Conservation (phyloP, 2,888 invertebrate genomes). For the Nematopogon swammerdamellus region DNA sequence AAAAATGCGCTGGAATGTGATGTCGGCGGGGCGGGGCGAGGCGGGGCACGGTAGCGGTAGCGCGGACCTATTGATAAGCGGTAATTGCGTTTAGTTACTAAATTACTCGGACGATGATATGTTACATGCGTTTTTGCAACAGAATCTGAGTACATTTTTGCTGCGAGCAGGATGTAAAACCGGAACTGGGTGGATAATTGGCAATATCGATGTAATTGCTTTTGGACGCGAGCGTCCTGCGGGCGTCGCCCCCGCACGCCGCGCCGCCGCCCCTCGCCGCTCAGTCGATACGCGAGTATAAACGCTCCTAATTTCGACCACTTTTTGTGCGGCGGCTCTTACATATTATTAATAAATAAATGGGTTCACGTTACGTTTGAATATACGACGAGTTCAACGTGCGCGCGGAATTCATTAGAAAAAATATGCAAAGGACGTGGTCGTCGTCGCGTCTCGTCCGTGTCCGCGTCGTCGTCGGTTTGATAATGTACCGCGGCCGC, state of each 20-base stretch:
- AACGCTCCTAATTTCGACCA: slow-evolving; percentile 38
- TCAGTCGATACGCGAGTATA: slow-evolving; percentile 16
- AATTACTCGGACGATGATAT: neutral
- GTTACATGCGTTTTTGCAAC: slow-evolving; percentile 17
- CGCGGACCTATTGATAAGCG: neutral
- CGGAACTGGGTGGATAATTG: slow-evolving; percentile 42
- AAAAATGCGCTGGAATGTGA: neutral
- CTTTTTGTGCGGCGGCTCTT: slow-evolving; percentile 38
- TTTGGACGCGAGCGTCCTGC: neutral
- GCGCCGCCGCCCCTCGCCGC: slow-evolving; percentile 12
- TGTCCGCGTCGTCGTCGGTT: too few relatives aligned
- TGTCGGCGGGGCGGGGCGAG: neutral
- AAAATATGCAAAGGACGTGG: slow-evolving; percentile 49
- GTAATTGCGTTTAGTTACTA: neutral
- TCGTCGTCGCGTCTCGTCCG: too few relatives aligned
- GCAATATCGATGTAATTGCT: slow-evolving; percentile 20
- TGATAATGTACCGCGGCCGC: slow-evolving; percentile 27
- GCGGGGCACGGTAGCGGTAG: neutral
- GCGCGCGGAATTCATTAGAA: slow-evolving; percentile 41
- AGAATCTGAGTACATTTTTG: slow-evolving; percentile 25
- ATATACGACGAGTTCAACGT: slow-evolving; percentile 43
- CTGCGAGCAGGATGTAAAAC: slow-evolving; percentile 39
- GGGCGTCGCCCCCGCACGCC: too few relatives aligned
- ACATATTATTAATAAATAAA: slow-evolving; percentile 48
- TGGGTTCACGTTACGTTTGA: slow-evolving; percentile 35